Conservation (phyloP, 2,113 vertebrate genomes). For the Pogonocichla stellata region DNA sequence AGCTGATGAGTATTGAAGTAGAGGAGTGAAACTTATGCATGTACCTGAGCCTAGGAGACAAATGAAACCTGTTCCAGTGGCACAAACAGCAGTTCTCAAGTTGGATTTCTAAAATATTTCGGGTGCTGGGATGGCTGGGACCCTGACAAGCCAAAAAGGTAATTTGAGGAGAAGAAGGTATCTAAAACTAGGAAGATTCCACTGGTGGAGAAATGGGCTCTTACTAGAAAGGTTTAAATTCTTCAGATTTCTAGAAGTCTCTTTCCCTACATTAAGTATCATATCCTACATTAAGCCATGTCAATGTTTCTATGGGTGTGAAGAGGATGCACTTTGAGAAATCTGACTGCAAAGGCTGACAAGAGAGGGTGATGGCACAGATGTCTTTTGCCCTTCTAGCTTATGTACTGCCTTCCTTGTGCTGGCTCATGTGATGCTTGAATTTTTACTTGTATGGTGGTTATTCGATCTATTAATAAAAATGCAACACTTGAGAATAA, state of each 20-base stretch:
- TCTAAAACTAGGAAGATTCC: not conserved
- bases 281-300: not conserved
- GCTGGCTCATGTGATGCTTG: rapidly evolving
- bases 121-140: rapidly evolving
- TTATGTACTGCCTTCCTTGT: not conserved
- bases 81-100: not conserved
- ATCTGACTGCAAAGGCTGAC: not conserved
- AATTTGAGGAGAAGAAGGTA: not conserved
- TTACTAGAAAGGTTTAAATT: not conserved
- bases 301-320: not conserved
- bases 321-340: not conserved
- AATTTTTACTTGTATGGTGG: not conserved
- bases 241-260: not conserved
- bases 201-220: not conserved
- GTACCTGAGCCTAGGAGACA: not conserved
- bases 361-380: rapidly evolving
- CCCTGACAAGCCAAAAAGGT: not conserved
- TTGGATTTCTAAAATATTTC: not conserved
- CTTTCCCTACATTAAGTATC: not conserved
- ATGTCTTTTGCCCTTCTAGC: not conserved
- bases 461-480: not conserved
- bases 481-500: not conserved
- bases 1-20: not conserved
- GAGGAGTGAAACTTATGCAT: not conserved
- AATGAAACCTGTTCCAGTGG: not conserved